A percentile compares a stretch with the other conserved stretches of the same genome.
Conservation (phyloP, 1,140 invertebrate species). For the Tribolium castaneum region DNA sequence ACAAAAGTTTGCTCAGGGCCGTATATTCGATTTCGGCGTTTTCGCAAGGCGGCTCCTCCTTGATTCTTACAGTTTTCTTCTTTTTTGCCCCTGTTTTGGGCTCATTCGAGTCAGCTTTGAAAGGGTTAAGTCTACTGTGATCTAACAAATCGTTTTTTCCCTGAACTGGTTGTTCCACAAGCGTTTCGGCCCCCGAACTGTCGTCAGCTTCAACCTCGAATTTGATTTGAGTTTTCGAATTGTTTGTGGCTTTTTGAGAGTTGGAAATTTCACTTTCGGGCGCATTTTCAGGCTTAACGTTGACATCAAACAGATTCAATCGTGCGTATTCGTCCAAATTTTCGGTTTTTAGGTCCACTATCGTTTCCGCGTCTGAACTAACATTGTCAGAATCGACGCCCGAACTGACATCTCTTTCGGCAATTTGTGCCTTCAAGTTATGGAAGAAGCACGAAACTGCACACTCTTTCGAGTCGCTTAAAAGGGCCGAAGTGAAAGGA, state of each 20-base stretch:
- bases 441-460: neutral
- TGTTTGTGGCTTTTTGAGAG: no score
- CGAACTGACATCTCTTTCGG: neutral
- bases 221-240: neutral
- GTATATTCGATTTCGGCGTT: neutral
- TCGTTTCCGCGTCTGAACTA: neutral
- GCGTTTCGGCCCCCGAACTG: neutral
- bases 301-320: neutral
- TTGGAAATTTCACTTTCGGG: no score
- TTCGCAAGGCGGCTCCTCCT: neutral
- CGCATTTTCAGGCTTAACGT: no score
- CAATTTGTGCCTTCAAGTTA: neutral
- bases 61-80: neutral
- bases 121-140: neutral
- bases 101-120: neutral
- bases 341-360: neutral
- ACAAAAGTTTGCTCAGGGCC: neutral
- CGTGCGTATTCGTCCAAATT: neutral
- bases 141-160: neutral
- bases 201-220: neutral
- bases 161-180: neutral
- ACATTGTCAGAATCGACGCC: neutral
- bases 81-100: neutral
- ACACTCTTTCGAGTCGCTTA: neutral
- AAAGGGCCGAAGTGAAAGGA: neutral